Percentiles rank a stretch among this genome's conserved stretches.
Evolutionary conservation across 2,888 invertebrate species (phyloP).

Genomic region (Matsumyia berberina): DNA sequence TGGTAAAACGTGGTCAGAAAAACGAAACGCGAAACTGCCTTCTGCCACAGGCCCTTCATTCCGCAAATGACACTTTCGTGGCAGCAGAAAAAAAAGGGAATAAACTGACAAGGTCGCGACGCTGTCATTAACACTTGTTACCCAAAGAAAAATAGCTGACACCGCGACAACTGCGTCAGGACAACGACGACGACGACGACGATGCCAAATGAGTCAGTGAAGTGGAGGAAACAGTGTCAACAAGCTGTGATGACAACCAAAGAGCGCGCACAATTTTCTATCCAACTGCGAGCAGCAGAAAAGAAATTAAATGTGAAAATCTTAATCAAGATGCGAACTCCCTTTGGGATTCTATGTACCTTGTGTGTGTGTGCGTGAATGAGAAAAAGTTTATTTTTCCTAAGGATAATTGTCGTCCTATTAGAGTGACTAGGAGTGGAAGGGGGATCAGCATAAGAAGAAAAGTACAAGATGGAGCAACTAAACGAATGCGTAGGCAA

Average conservation of each 20-base stretch:
- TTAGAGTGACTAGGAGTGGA: not conserved
- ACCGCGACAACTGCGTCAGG: conserved; percentile 2
- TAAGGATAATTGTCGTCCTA: conserved; percentile 18
- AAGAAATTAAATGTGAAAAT: conserved; percentile 19
- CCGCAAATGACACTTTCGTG: not conserved
- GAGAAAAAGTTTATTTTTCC: not conserved
- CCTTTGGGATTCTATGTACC: not conserved
- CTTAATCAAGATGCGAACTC: conserved; percentile 9
- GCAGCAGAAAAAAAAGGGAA: conserved; percentile 7
- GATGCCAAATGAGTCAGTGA: not conserved
- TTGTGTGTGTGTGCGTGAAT: not conserved
- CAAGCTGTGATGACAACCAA: conserved; percentile 11
- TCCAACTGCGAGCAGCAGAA: conserved; percentile 1
- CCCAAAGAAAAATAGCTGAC: conserved; percentile 26
- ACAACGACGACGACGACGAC: not conserved
- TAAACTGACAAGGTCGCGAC: conserved; percentile 40
- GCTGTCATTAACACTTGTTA: conserved; percentile 39
- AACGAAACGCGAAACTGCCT: not conserved
- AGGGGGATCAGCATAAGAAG: too few species aligned
- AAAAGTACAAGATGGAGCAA: too few species aligned
- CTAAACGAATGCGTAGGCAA: too few species aligned
- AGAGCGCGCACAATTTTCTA: conserved; percentile 3
- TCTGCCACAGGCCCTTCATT: not conserved
- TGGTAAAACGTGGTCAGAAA: conserved; percentile 21
- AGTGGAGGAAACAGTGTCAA: not conserved